A percentile compares a stretch with the other conserved stretches of the same genome.
phyloP scores from a whole-genome alignment of 1,140 invertebrate species.

The Diachasmimorpha longicaudata region DNA sequence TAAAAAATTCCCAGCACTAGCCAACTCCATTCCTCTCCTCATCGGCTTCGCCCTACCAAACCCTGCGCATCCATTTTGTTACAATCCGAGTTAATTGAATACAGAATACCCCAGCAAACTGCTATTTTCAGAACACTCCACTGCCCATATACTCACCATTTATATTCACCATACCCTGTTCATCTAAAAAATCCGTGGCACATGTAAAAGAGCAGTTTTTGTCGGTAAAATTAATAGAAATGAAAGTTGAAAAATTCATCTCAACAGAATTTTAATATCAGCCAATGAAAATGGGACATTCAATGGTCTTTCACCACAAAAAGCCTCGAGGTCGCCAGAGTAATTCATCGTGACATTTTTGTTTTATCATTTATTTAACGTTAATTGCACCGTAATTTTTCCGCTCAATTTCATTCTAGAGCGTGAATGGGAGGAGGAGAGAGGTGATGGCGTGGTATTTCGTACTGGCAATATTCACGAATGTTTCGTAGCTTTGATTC shows the following conservation, averaged over 20 bases:
- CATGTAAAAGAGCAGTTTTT: background rate
- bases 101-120: background rate
- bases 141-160: background rate
- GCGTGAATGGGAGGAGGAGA: background rate
- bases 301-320: background rate
- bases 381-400: background rate
- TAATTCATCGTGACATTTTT: background rate
- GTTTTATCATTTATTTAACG: background rate
- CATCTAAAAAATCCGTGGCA: background rate
- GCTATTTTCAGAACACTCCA: background rate
- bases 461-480: constrained; percentile 16
- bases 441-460: constrained; percentile 4
- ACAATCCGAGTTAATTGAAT: constrained; percentile 17
- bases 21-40: background rate
- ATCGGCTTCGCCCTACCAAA: background rate
- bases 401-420: background rate
- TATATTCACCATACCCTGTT: background rate
- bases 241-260: background rate
- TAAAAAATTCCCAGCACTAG: background rate
- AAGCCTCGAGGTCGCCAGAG: background rate
- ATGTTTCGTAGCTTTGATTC: constrained; percentile 25
- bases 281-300: too few species aligned
- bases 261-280: too few species aligned
- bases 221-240: background rate
- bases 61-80: background rate